A percentile compares a stretch with the other conserved stretches of the same genome.
These are phyloP conservation scores for Elanoides forficatus DNA, from an alignment of 2,113 vertebrate genomes.

Conservation along the genomic window DNA sequence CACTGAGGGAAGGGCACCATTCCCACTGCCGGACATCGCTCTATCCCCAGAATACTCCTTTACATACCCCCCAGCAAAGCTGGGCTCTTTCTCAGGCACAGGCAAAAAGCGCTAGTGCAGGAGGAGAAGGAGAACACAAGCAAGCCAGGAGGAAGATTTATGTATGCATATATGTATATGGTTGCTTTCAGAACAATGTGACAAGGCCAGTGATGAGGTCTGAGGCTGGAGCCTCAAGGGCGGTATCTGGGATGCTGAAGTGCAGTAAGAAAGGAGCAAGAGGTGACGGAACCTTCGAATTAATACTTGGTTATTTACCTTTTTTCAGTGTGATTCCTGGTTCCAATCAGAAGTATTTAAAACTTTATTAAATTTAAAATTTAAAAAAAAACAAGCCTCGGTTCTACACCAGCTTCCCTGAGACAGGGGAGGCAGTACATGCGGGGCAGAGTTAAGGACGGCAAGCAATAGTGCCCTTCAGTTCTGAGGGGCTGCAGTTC, in stretches of 20 bases:
- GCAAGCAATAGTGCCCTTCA: neutral
- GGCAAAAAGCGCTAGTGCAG: neutral
- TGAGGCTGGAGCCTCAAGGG: neutral
- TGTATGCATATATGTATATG: neutral
- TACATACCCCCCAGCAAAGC: neutral
- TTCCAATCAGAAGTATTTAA: neutral
- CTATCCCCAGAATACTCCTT: neutral
- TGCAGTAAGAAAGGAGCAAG: neutral
- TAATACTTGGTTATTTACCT: neutral
- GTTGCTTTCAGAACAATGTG: neutral
- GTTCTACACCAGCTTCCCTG: neutral
- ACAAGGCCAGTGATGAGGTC: neutral
- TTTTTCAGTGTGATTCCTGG: neutral
- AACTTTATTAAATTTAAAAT: no score
- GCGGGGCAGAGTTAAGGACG: neutral
- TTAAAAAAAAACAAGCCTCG: neutral
- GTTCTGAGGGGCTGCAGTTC: neutral
- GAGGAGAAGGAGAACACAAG: neutral
- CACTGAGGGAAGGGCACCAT: neutral
- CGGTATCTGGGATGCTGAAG: neutral
- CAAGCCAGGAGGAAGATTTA: neutral
- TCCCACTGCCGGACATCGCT: fast-evolving
- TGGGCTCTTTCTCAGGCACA: neutral
- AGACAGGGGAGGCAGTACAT: neutral
- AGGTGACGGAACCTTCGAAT: neutral